Evolutionary conservation across 2,797 vertebrate species (phyloP), one percentile per base, ranked within the genome.

Genomic region (Intellagama lesueurii): DNA sequence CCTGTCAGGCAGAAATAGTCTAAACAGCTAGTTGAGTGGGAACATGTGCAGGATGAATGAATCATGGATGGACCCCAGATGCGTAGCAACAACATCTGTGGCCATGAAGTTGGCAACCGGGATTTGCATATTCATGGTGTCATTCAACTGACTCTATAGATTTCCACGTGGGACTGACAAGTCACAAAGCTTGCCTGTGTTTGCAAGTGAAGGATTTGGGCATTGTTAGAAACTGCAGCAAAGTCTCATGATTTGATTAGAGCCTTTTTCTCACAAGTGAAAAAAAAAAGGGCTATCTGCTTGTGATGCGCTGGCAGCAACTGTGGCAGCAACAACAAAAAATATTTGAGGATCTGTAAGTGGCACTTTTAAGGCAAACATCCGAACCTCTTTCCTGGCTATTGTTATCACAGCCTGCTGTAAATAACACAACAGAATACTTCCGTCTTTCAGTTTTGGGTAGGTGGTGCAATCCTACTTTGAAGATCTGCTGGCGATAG

Each of bases 1-100:
- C 83, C 91, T 76, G 72, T 81, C 75, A 92, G 90, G 86, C 91
- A 90, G 83, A 91, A 93, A 93, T 77, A 75, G 68, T 92, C 73
- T 0, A 87, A 95, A 92, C 22, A 84, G 73, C 78, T 93, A 88
- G 44, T 12, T 86, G 92, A 94, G 94, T 90, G 79, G 92, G 91
- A 95, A 91, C 93, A 93, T 87, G 95, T 95, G 96, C 87, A 79
- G 30, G 92, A 90, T 49, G 94, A 93, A 82, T 83, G 93, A 87
- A 64, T 87, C 0, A 47, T 90, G 90, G 90, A 88, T 0, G 66
- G 93, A 89, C 77, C 91, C 92, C 95, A 96, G 93, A 94, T 96
- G 95, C 87, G 83, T 24, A 28, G 87, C 85, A 92, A 40, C 49
- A 83, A 93, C 95, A 95, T 94, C 95, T 95, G 95, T 75, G 91